Evolutionary conservation across 2,113 vertebrate species (phyloP), one percentile per base, ranked within the genome.

Genomic region (Paralichthys olivaceus): DNA sequence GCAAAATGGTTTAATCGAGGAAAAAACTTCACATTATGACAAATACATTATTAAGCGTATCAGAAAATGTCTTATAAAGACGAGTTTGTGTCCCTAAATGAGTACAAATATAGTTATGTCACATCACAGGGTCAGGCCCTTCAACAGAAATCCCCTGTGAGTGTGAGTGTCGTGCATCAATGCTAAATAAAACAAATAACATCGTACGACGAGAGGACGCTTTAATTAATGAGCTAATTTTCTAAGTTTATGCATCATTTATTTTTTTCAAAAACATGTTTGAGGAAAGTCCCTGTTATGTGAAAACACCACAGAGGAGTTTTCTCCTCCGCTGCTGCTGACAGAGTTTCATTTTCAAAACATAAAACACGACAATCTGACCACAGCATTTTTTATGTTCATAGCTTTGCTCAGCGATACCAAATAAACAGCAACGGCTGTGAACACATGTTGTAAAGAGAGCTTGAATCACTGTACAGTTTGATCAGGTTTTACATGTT

Each of bases 231-330:
- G 22, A 23, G n/a, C 5, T 11, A 0, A 23, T 1, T 56, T 28
- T 40, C 47, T 29, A 73, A 77, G 20, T 74, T 32, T 22, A 25
- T 43, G 26, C 17, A 40, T 69, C 25, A 72, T 85, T 87, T 72
- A 29, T 13, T 22, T 19, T 40, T 55, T n/a, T 64, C 17, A 72
- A 72, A 87, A 87, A 80, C 57, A 82, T 49, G 37, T n/a, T 9
- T 14, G 57, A 64, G 72, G 84, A 82, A 89, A 83, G 82, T 84
- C 86, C 88, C 81, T 23, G 8, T 51, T 22, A 70, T 62, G 51
- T 55, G 20, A 49, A 5, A 53, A 63, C 43, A 57, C 6, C 67
- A 71, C 55, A 63, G 43, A 73, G 75, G 65, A 72, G 25, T 34
- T 72, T 77, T 79, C 57, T 75, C 62, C 25, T 26, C 49, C 25